phyloP scores from a whole-genome alignment of 2,113 vertebrate genomes.

The Nothocercus julius region DNA sequence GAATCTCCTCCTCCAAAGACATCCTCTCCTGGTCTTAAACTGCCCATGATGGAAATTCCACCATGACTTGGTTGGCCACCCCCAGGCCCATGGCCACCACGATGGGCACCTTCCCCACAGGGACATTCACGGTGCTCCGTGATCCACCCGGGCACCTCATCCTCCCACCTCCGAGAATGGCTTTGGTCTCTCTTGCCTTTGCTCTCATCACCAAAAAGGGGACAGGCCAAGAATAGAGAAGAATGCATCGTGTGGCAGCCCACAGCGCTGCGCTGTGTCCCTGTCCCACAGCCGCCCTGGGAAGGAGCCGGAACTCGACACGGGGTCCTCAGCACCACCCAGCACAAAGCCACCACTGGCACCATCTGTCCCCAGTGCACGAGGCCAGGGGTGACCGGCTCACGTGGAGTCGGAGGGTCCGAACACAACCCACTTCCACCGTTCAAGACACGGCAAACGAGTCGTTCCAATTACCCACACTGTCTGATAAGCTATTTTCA shows the following conservation, averaged over 20 bases:
- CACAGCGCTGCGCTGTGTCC: fast-evolving
- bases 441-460: fast-evolving
- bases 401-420: neutral
- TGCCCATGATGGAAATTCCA: neutral
- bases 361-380: neutral
- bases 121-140: neutral
- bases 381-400: neutral
- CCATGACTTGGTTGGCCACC: neutral
- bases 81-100: too few relatives aligned
- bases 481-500: fast-evolving
- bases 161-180: neutral
- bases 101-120: neutral
- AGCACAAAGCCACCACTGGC: neutral
- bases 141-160: neutral
- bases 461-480: neutral
- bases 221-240: too few relatives aligned
- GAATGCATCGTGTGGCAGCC: neutral
- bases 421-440: neutral
- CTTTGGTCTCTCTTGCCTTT: too few relatives aligned
- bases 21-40: neutral
- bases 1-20: neutral
- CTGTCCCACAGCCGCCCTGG: too few relatives aligned
- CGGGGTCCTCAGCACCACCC: neutral
- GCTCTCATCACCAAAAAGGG: neutral
- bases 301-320: neutral